phyloP scores from a whole-genome alignment of 1,140 invertebrate genomes.

The Galleria mellonella region DNA sequence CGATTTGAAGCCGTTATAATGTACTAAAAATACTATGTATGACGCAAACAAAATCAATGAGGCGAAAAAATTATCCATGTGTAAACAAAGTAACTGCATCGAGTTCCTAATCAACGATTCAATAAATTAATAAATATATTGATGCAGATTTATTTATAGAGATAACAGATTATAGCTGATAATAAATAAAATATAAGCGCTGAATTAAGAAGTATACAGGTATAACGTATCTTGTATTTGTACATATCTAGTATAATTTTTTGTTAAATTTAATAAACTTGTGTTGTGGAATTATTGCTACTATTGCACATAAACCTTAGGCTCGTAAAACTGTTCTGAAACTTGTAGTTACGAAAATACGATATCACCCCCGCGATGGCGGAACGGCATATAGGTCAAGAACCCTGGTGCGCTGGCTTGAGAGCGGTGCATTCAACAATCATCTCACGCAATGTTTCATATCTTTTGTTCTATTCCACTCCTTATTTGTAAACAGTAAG shows the following conservation, averaged over 20 bases:
- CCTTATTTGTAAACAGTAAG: too few species aligned
- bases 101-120: conserved; percentile 4
- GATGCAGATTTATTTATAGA: too few species aligned
- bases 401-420: conserved; percentile 25
- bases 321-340: background rate
- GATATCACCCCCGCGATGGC: conserved; percentile 6
- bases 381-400: conserved; percentile 37
- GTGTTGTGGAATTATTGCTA: background rate
- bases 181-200: too few species aligned
- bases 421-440: conserved; percentile 23
- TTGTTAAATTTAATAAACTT: too few species aligned
- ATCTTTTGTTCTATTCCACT: conserved; percentile 12
- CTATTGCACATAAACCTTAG: background rate
- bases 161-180: too few species aligned
- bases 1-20: too few species aligned
- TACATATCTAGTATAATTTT: too few species aligned
- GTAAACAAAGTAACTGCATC: conserved; percentile 5
- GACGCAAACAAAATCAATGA: background rate
- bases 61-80: conserved; percentile 10
- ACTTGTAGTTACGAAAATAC: conserved; percentile 19
- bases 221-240: too few species aligned
- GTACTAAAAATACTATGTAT: too few species aligned
- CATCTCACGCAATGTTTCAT: conserved; percentile 1
- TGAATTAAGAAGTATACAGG: too few species aligned
- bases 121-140: too few species aligned